Percentiles rank a stretch among this genome's conserved stretches.
Evolutionary conservation across 2,113 vertebrate species (phyloP).

Genomic region (Silurus meridionalis): DNA sequence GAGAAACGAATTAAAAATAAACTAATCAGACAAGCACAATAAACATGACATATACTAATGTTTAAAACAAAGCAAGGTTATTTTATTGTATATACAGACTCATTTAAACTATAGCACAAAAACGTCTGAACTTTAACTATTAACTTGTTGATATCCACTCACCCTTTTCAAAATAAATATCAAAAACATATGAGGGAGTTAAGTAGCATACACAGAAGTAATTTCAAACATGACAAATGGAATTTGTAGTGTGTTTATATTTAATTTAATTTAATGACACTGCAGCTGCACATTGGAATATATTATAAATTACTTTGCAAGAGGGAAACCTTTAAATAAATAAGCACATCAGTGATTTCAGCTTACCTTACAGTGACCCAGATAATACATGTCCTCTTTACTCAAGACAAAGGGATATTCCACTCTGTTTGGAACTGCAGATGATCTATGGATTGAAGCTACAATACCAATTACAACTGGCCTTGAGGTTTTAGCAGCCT

Average conservation of each 20-base stretch:
- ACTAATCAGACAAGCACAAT: neutral
- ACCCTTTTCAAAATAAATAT: neutral
- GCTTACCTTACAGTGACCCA: slow-evolving; percentile 11
- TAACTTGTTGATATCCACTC: neutral
- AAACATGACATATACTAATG: neutral
- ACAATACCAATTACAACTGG: neutral
- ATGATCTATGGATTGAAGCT: neutral
- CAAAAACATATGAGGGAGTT: neutral
- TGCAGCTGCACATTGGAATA: neutral
- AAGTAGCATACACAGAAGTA: neutral
- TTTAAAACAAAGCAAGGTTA: neutral
- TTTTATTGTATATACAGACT: neutral
- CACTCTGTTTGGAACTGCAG: slow-evolving; percentile 43
- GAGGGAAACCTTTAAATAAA: neutral
- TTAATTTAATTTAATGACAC: neutral
- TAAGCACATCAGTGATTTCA: neutral
- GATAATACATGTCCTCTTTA: neutral
- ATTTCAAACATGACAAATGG: neutral
- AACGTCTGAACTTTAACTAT: neutral
- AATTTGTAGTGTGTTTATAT: neutral
- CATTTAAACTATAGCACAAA: neutral
- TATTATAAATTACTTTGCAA: neutral
- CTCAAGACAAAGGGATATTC: slow-evolving; percentile 59
- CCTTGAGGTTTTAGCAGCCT: slow-evolving; percentile 53
- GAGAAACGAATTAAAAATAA: neutral